These are phyloP conservation scores for Chydorus sphaericus DNA, from an alignment of 2,888 invertebrate species.

Conservation along the genomic window DNA sequence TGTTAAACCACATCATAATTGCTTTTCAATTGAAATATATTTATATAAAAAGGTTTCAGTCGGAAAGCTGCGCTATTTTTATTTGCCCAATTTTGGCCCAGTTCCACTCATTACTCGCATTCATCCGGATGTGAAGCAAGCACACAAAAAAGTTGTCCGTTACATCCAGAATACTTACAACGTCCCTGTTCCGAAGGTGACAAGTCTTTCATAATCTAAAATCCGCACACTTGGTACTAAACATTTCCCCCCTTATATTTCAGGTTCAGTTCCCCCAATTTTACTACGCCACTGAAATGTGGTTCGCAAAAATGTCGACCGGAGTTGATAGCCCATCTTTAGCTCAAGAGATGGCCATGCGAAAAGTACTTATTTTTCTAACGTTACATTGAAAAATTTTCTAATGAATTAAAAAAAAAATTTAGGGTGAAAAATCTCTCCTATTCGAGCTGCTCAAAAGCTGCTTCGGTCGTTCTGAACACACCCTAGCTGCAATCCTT, in stretches of 20 bases:
- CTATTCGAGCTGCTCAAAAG: conserved; percentile 53
- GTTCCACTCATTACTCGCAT: conserved; percentile 54
- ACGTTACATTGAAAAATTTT: too few species aligned
- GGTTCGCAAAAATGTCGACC: conserved; percentile 56
- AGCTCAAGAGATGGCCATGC: conserved; percentile 46
- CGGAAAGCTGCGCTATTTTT: conserved; percentile 53
- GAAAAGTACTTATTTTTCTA: conserved; percentile 31
- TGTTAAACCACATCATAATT: too few species aligned
- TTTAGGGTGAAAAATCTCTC: conserved; percentile 11
- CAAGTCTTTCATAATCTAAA: conserved; percentile 24
- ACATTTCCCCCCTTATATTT: neutral
- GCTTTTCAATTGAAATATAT: conserved; percentile 16
- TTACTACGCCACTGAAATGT: conserved; percentile 48
- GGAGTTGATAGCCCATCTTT: conserved; percentile 31
- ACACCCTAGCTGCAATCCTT: conserved; percentile 65
- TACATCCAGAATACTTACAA: conserved; percentile 47
- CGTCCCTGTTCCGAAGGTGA: conserved; percentile 44
- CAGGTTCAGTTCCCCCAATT: conserved; percentile 40
- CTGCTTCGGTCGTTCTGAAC: conserved; percentile 53
- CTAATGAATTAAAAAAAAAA: too few species aligned
- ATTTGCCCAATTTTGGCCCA: conserved; percentile 65
- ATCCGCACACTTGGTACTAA: neutral
- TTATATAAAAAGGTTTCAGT: conserved; percentile 39
- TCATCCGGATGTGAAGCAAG: conserved; percentile 50
- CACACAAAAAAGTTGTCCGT: conserved; percentile 44